phyloP scores from a whole-genome alignment of 2,113 vertebrate species.

The Centropristis striata region DNA sequence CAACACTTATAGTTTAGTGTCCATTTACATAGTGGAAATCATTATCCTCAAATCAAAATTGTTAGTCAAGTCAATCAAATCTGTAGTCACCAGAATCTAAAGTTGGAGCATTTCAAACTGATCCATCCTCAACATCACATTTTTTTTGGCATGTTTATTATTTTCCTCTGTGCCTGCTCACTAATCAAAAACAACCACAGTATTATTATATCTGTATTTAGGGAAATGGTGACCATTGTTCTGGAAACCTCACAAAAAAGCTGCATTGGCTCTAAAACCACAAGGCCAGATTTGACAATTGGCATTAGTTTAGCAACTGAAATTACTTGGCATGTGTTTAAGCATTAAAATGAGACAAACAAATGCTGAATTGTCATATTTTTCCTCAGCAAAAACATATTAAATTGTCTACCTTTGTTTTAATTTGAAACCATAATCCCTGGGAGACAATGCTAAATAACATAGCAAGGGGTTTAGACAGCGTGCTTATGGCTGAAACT shows the following conservation, averaged over 20 bases:
- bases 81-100: not conserved
- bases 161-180: not conserved
- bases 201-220: not conserved
- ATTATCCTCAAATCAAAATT: constrained; percentile 16
- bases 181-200: not conserved
- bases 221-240: not conserved
- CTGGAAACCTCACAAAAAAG: not conserved
- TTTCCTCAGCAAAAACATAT: not conserved
- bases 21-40: not conserved
- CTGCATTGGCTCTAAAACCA: constrained; percentile 5
- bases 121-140: not conserved
- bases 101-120: not conserved
- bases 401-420: constrained; percentile 6
- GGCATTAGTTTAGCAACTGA: not conserved
- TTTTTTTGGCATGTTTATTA: not conserved
- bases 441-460: not conserved
- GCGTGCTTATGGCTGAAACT: not conserved
- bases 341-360: not conserved
- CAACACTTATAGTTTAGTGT: constrained; percentile 9
- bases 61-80: too few relatives aligned
- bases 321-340: constrained; percentile 8
- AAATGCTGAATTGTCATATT: constrained; percentile 4
- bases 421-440: constrained; percentile 8
- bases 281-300: constrained; percentile 3
- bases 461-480: constrained; percentile 7